Percentiles rank a stretch among this genome's conserved stretches.
Conservation (phyloP, 1,140 invertebrate genomes). For the Diplogasteroides magnus region DNA sequence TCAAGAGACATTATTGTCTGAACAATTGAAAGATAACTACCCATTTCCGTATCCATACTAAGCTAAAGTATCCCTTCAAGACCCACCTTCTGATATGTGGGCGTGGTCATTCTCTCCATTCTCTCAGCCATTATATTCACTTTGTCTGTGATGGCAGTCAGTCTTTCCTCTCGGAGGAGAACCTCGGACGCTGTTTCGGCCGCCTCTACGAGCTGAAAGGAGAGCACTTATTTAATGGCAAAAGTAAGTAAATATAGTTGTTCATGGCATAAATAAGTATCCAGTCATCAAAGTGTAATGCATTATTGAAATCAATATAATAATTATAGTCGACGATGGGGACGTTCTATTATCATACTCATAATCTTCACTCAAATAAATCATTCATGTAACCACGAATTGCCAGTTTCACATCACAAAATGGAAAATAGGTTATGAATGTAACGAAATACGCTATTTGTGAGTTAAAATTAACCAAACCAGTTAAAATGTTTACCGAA, state of each 20-base stretch:
- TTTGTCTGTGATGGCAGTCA: conserved; percentile 8
- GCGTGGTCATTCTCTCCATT: conserved; percentile 10
- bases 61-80: too few species aligned
- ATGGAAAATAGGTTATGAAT: neutral
- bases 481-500: too few species aligned
- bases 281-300: too few species aligned
- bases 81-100: conserved; percentile 21
- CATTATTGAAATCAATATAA: neutral
- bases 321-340: neutral
- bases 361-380: too few species aligned
- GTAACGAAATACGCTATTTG: neutral
- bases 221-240: too few species aligned
- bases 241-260: neutral
- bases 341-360: neutral
- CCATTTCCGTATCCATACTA: too few species aligned
- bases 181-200: conserved; percentile 17
- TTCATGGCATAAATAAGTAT: too few species aligned
- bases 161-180: conserved; percentile 15
- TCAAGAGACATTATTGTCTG: too few species aligned
- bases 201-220: conserved; percentile 21
- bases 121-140: conserved; percentile 16
- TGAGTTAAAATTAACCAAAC: too few species aligned
- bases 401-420: too few species aligned
- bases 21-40: too few species aligned
- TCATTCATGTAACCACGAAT: too few species aligned